Evolutionary conservation across 2,888 invertebrate genomes (phyloP), one percentile per base, ranked within the genome.

Genomic region (Abscondita cerata): DNA sequence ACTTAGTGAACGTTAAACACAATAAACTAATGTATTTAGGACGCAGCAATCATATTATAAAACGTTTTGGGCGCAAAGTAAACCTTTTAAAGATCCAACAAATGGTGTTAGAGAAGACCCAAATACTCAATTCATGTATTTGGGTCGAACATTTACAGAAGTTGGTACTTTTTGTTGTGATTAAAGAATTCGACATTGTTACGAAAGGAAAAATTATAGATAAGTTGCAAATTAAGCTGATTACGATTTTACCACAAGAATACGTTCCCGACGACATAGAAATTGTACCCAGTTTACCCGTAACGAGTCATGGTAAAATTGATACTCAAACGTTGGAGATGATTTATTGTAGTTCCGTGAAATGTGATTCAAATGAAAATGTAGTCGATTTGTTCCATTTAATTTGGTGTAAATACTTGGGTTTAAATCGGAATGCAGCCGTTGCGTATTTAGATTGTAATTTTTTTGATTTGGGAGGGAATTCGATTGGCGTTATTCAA

Each of bases 21-120:
- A 70, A 82, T 67, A 84, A 81, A 36, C 79, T 89, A 38, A 86
- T 83, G 73, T 91, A 87, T 71, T 80, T 85, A 68, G 89, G 90
- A 0, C 84, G 95, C 47, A 83, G 80, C 65, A 90, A 93, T 79
- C 85, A 86, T 66, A 79, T 87, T 19, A 81, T 94, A 5, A 96
- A 96, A 81, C 83, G 92, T 76, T 89, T 89, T 77, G 94, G 94
- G 0, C 84, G 87, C 70, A 87, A 87, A 81, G 76, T 93, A 3
- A 85, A 87, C 75, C 78, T 92, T 44, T 78, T 80, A 36, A 72
- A 79, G 33, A 83, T 91, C 57, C 88, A 90, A 77, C 75, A 73
- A 54, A 69, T 68, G 15, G 77, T 82, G n/a, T 81, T 81, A 75
- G 76, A 80, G 66, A 80, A 83, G 66, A 78, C 81, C 6, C 78